Evolutionary conservation across 2,113 vertebrate species (phyloP).

Genomic region (Bufo gargarizans): DNA sequence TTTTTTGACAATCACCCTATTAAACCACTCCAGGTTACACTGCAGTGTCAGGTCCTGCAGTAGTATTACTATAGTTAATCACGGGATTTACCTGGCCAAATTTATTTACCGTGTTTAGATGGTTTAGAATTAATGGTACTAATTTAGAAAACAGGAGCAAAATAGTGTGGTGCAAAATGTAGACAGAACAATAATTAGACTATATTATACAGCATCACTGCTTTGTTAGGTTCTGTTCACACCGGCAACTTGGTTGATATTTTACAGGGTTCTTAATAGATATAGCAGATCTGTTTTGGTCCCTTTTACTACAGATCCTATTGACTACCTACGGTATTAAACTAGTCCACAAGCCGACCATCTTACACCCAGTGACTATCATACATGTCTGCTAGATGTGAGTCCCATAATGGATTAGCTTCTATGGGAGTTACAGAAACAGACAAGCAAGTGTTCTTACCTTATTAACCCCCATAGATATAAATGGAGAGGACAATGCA

Average conservation of each 20-base stretch:
- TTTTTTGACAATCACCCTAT: conserved; percentile 51
- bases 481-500: too few relatives aligned
- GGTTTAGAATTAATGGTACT: background rate
- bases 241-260: background rate
- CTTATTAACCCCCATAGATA: too few relatives aligned
- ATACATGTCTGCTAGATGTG: too few relatives aligned
- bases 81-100: background rate
- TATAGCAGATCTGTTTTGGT: background rate
- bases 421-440: too few relatives aligned
- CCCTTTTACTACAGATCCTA: background rate
- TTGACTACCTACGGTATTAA: too few relatives aligned
- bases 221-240: background rate
- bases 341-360: too few relatives aligned
- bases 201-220: background rate
- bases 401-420: too few relatives aligned
- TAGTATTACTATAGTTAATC: background rate
- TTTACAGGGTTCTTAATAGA: too few relatives aligned
- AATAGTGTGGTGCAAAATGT: background rate
- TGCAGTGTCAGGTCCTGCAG: conserved; percentile 21
- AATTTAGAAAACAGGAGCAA: background rate
- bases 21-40: conserved; percentile 31
- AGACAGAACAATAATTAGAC: background rate
- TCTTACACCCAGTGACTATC: too few relatives aligned
- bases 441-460: too few relatives aligned
- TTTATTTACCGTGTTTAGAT: background rate